Evolutionary conservation across 2,888 invertebrate species (phyloP), one percentile per base, ranked within the genome.

Genomic region (Spilarctia lutea): DNA sequence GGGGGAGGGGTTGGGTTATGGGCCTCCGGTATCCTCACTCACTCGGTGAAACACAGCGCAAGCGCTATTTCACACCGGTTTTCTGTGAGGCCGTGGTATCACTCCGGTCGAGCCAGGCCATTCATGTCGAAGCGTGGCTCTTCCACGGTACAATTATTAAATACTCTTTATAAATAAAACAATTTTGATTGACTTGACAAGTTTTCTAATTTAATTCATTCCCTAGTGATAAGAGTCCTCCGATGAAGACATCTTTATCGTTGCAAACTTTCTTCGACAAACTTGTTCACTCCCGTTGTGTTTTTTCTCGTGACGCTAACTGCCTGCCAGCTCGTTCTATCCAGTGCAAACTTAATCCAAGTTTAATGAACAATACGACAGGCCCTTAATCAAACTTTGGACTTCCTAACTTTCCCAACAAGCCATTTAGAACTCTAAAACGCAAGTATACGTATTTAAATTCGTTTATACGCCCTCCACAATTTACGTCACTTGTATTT

Each of bases 281-380:
- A 93, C 87, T 93, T 89, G 83, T 85, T 85, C 86, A 80, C 86
- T 87, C 86, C 88, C 88, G 86, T 87, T 86, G 86, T 92, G 91
- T 94, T 94, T 94, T 93, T 94, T 92, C 89, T 86, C 88, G 85
- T 90, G 91, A 91, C 94, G 94, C 94, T 96, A 96, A 96, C 96
- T 96, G 96, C 93, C 93, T 92, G 91, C 90, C 92, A 93, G 94
- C 96, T 96, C 96, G 96, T 96, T 96, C 90, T 91, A 93, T 90
- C 90, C 93, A 92, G 91, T 92, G 93, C 94, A 94, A 96, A 94
- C 95, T 96, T 94, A 96, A 96, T 96, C 95, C 95, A 96, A 96
- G 94, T 96, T 96, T 95, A 96, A 96, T 96, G 95, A 96, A 96
- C 96, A 96, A 95, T 95, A 94, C 94, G 96, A 96, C 96, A 95